phyloP scores from a whole-genome alignment of 2,113 vertebrate genomes.

The Lipotes vexillifer region DNA sequence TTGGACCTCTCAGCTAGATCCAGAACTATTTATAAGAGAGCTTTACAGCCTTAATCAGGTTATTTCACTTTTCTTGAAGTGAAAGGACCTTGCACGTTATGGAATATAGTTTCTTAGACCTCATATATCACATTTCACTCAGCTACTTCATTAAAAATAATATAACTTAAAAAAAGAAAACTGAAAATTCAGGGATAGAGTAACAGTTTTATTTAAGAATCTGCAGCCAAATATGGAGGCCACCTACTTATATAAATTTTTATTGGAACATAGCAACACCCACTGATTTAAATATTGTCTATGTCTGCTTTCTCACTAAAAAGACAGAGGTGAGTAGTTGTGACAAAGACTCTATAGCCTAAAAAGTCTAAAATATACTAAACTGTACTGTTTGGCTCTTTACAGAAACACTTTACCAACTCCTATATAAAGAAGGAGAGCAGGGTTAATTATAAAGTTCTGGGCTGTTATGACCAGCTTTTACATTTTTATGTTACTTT shows the following conservation, averaged over 20 bases:
- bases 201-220: background rate
- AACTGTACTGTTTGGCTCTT: background rate
- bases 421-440: background rate
- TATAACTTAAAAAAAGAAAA: background rate
- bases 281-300: background rate
- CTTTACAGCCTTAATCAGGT: background rate
- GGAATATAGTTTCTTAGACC: background rate
- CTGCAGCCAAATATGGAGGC: background rate
- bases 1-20: background rate
- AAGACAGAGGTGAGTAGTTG: background rate
- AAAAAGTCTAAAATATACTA: background rate
- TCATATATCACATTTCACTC: background rate
- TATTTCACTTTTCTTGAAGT: background rate
- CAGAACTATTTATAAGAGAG: background rate
- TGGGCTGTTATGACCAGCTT: background rate
- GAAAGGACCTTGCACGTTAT: background rate
- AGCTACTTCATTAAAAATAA: background rate
- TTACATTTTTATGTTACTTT: background rate
- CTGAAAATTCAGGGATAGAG: background rate
- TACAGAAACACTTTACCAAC: background rate
- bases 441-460: background rate
- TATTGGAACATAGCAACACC: background rate
- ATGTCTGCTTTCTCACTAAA: background rate
- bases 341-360: background rate
- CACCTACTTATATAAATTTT: background rate